Evolutionary conservation across 1,140 invertebrate species (phyloP), one percentile per base, ranked within the genome.

Genomic region (Apis cerana): DNA sequence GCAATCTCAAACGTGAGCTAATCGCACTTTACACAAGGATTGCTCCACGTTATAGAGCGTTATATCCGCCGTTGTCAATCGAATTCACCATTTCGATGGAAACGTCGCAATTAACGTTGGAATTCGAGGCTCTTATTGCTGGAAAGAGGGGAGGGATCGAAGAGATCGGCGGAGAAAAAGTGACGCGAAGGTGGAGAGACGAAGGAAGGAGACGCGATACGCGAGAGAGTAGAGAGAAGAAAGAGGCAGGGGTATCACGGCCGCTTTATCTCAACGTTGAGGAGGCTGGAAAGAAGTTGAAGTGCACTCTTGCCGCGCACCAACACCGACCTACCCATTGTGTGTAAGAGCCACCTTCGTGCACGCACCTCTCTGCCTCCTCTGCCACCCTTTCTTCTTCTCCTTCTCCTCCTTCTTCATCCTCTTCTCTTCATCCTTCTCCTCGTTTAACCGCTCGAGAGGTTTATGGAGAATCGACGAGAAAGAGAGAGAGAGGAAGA

Each of bases 181-280:
- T 69, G 84, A 85, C 83, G 86, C 33, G 58, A 85, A 86, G 85
- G 84, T 87, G 86, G 83, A 88, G 83, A 88, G 79, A 48, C 64
- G 80, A 72, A 71, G 72, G 64, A n/a, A 56, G 48, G 59, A 52
- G 61, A 15, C 17, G 0, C 12, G 11, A 21, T 19, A 72, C 27
- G 23, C 56, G 11, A n/a, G n/a, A n/a, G n/a, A 33, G 19, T n/a
- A 64, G 61, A 27, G n/a, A 80, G 64, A 76, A 56, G 75, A 68
- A n/a, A 77, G 83, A 54, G 84, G 65, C 1, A 65, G 82, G 82
- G 80, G 89, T 91, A 92, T 92, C 90, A 82, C 88, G 92, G 87
- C 84, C 84, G 90, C 89, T 91, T 92, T 92, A 92, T 91, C 91
- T 91, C 76, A 77, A 75, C 77, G 72, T 83, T 61, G 88, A 84